phyloP scores from a whole-genome alignment of 1,140 invertebrate species.

The Habropoda laboriosa region DNA sequence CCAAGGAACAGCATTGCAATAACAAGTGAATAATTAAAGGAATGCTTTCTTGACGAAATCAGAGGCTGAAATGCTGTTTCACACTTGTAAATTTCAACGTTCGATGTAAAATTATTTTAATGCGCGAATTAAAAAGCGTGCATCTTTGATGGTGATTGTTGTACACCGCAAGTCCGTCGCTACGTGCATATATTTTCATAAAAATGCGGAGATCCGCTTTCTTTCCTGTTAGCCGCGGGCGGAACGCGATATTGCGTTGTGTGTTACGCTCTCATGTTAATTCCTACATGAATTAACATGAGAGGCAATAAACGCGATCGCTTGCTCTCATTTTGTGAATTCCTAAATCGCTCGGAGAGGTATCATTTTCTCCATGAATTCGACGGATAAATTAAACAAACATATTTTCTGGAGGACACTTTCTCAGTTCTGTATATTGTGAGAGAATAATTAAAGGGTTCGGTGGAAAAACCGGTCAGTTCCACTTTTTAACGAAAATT shows the following conservation, averaged over 20 bases:
- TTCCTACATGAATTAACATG: too few species aligned
- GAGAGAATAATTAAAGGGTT: too few species aligned
- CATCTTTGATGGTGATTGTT: not conserved
- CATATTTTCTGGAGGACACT: too few species aligned
- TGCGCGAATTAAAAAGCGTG: not conserved
- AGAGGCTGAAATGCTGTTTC: not conserved
- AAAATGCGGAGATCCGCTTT: conserved; percentile 48
- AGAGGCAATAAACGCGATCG: too few species aligned
- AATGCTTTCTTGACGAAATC: too few species aligned
- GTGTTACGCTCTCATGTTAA: conserved; percentile 42
- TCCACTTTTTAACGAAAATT: too few species aligned
- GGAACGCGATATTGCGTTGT: conserved; percentile 35
- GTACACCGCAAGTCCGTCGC: not conserved
- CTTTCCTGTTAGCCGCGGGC: conserved; percentile 40
- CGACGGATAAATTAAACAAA: too few species aligned
- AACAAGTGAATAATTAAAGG: too few species aligned
- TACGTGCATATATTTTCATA: conserved; percentile 39
- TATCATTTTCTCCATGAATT: too few species aligned
- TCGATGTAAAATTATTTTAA: not conserved
- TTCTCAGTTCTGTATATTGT: too few species aligned
- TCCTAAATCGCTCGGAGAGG: not conserved
- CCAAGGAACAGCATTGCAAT: too few species aligned
- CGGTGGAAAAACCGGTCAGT: too few species aligned
- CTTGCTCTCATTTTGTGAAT: conserved; percentile 4
- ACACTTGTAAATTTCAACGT: not conserved